These are phyloP conservation scores for Microctenopoma steveboyesi DNA, from an alignment of 2,797 vertebrate genomes.

Conservation along the genomic window DNA sequence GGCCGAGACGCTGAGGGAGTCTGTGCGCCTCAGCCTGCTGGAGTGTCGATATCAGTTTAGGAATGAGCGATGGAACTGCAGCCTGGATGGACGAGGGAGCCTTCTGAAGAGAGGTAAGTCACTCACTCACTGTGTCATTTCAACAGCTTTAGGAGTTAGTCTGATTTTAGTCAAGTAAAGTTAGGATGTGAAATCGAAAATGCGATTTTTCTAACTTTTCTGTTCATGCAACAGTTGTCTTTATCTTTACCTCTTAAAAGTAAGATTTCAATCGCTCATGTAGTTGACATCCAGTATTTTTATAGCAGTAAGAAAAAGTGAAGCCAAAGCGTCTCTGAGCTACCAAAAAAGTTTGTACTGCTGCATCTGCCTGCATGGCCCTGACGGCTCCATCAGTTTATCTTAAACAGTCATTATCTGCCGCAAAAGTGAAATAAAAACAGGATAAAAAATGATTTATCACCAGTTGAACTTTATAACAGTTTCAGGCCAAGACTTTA, in stretches of 20 bases:
- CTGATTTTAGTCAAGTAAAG: neutral
- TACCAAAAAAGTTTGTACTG: neutral
- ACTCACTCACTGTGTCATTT: neutral
- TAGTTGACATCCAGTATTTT: neutral
- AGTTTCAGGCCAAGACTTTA: neutral
- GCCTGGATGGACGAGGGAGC: constrained; percentile 91
- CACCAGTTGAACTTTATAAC: neutral
- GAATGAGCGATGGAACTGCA: constrained; percentile 98
- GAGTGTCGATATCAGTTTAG: constrained; percentile 97
- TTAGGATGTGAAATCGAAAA: neutral
- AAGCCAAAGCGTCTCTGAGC: neutral
- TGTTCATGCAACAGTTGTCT: neutral
- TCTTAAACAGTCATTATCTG: neutral
- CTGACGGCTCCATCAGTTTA: constrained; percentile 1
- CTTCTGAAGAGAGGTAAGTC: constrained; percentile 93
- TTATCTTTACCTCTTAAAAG: neutral
- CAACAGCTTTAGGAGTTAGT: neutral
- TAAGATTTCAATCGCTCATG: neutral
- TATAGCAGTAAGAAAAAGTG: neutral
- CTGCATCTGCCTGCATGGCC: neutral
- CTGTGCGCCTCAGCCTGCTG: constrained; percentile 90
- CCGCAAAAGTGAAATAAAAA: neutral
- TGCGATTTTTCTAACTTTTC: neutral
- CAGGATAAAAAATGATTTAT: neutral
- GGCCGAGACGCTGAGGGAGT: constrained; percentile 93